These are phyloP conservation scores for Danaus chrysippus DNA, from an alignment of 2,888 invertebrate species.

Conservation along the genomic window DNA sequence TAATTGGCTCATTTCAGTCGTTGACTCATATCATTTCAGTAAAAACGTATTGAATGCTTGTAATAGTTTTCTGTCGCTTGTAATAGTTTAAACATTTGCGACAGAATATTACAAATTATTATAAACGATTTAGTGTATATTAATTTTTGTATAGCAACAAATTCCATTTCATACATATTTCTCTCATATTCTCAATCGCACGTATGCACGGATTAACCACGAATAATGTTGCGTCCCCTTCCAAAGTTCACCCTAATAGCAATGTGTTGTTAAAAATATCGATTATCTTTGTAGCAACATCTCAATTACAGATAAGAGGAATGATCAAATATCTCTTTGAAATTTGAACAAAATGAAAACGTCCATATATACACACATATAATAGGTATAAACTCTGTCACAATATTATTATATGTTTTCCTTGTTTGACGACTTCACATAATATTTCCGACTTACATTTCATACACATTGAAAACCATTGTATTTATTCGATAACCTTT, in stretches of 20 bases:
- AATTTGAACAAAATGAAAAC: background rate
- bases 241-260: conserved; percentile 34
- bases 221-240: conserved; percentile 32
- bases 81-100: too few species aligned
- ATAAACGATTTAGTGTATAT: too few species aligned
- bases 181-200: conserved; percentile 7
- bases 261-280: conserved; percentile 34
- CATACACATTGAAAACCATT: background rate
- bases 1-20: conserved; percentile 28
- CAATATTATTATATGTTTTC: conserved; percentile 3
- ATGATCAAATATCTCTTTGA: conserved; percentile 18
- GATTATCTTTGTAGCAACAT: conserved; percentile 32
- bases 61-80: conserved; percentile 34
- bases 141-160: background rate
- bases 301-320: conserved; percentile 31
- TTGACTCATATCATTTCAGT: too few species aligned
- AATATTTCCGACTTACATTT: background rate
- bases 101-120: too few species aligned
- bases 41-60: conserved; percentile 38
- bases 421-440: background rate
- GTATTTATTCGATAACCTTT: background rate
- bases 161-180: background rate
- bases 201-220: conserved; percentile 11
- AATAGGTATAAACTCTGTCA: too few species aligned
- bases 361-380: too few species aligned